A percentile compares a stretch with the other conserved stretches of the same genome.
Conservation (phyloP, 2,888 invertebrate species). For the Slavum lentiscoides region DNA sequence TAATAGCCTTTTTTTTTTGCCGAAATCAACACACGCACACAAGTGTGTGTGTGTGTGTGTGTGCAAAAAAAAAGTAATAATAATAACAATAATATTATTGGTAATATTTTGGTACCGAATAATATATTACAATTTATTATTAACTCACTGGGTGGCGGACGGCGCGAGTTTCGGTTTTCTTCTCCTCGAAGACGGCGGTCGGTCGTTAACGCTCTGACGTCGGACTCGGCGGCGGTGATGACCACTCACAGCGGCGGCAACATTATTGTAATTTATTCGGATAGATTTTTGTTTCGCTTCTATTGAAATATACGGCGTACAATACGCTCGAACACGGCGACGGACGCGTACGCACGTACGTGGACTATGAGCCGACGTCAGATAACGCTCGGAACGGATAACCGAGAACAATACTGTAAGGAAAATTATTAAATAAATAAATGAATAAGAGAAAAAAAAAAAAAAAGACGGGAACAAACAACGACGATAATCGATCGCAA, state of each 20-base stretch:
- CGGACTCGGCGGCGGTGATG: not conserved
- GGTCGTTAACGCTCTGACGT: not conserved
- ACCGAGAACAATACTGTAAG: not conserved
- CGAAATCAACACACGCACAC: not conserved
- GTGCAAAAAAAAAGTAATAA: not conserved
- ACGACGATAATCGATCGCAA: not conserved
- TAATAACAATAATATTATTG: not conserved
- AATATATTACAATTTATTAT: not conserved
- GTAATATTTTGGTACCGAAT: not conserved
- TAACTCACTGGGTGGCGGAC: not conserved
- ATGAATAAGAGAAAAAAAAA: not conserved
- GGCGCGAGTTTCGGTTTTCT: not conserved
- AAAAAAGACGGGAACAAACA: not conserved
- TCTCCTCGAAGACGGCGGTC: not conserved
- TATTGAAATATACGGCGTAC: too few relatives aligned
- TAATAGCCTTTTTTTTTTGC: conserved; percentile 29
- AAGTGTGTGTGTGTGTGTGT: not conserved
- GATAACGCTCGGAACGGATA: not conserved
- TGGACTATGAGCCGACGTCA: conserved; percentile 5
- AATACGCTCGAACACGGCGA: not conserved
- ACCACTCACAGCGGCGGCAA: conserved; percentile 14
- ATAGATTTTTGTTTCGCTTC: not conserved
- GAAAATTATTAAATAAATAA: not conserved
- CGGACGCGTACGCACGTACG: not conserved
- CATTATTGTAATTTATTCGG: conserved; percentile 10